phyloP scores from a whole-genome alignment of 2,113 vertebrate species.

The Emydura subglobosa region DNA sequence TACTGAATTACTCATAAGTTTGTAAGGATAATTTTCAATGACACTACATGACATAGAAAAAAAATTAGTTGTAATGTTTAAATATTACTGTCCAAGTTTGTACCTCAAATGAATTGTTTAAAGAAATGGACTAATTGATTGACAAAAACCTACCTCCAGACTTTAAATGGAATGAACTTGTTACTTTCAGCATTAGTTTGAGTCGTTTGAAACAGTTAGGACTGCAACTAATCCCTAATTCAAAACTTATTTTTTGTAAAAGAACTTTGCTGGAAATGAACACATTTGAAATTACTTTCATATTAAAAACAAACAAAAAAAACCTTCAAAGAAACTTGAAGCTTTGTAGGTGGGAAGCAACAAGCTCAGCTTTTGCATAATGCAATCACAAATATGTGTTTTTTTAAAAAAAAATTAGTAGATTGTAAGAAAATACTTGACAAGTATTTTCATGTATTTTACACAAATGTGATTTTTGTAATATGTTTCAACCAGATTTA shows the following conservation, averaged over 20 bases:
- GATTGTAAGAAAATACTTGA: slow-evolving; percentile 90
- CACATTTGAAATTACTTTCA: slow-evolving; percentile 80
- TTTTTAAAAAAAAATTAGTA: slow-evolving; percentile 84
- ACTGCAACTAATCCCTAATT: slow-evolving; percentile 86
- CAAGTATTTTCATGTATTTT: slow-evolving; percentile 91
- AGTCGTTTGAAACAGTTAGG: slow-evolving; percentile 80
- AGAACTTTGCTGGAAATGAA: slow-evolving; percentile 79
- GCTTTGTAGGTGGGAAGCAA: slow-evolving; percentile 89
- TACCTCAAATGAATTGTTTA: slow-evolving; percentile 90
- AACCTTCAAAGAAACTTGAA: slow-evolving; percentile 91
- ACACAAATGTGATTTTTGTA: slow-evolving; percentile 94
- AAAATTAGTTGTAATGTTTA: slow-evolving; percentile 83
- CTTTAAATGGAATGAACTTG: slow-evolving; percentile 85
- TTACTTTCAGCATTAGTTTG: slow-evolving; percentile 82
- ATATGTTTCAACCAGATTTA: slow-evolving; percentile 92
- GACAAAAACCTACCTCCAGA: slow-evolving; percentile 96
- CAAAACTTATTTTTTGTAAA: slow-evolving; percentile 85
- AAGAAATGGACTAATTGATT: slow-evolving; percentile 87
- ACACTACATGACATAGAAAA: slow-evolving; percentile 84
- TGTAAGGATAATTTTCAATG: slow-evolving; percentile 85
- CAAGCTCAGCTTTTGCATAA: slow-evolving; percentile 91
- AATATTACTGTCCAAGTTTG: slow-evolving; percentile 87
- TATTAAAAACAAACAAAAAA: slow-evolving; percentile 70
- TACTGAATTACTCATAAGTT: slow-evolving; percentile 89
- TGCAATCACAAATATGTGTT: slow-evolving; percentile 90